Base-by-base conservation (phyloP, 2,888 invertebrate species). In the Drosophila lutescens region DNA sequence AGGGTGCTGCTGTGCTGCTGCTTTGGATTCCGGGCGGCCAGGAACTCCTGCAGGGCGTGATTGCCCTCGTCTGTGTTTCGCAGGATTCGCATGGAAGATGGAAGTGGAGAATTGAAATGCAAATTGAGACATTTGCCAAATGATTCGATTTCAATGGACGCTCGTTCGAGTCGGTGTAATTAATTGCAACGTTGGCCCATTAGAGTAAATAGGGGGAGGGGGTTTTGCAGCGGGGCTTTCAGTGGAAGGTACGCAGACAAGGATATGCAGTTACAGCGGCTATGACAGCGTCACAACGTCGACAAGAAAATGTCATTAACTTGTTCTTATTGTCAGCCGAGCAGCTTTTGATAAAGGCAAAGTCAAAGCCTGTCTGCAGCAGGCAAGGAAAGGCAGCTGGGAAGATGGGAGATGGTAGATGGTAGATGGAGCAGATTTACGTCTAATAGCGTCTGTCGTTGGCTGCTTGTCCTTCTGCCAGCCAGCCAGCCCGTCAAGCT, bases 1-100 rank as follows among this genome's bases (percentile, higher is more conserved):
- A 99, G 93, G 30, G 98, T 98, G 86, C 97, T 97, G 74, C 98
- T 98, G 93, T 99, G 98, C 93, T 99, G 98, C 92, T 98, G 98
- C 91, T 97, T 96, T 68, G 98, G 98, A 94, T 99, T 99, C 91
- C 98, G 95, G 68, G 98, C 96, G 74, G 96, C 95, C 89, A 99
- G 94, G 93, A 99, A 98, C 94, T 98, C 98, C 94, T 98, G 98
- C 91, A 99, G 94, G 76, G 97, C 97, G 93, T 98, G 97, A 94
- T 98, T 99, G 87, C 98, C 98, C 94, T 98, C 98, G 93, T 97
- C 97, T 97, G 91, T 43, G 20, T n/a, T 30, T 44, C 12, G 20
- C 17, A 8, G 30, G 30, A 30, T 30, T 30, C 30, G 10, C 4
- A n/a, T 20, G 9, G 26, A 0, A 17, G 20, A 23, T 9, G 32